phyloP scores from a whole-genome alignment of 2,113 vertebrate species.

The Penelope pileata region DNA sequence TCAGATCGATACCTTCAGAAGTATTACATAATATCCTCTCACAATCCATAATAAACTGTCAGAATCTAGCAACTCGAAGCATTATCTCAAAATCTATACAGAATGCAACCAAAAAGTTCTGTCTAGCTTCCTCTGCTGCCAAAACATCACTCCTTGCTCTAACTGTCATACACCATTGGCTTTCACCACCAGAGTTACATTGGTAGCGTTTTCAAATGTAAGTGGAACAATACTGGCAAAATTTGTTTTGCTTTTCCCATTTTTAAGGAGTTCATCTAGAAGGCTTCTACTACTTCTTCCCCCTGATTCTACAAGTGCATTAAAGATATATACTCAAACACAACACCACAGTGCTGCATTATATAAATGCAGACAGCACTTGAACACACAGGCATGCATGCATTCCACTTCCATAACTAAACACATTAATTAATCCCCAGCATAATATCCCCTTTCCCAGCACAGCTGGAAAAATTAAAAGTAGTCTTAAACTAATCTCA shows the following conservation, averaged over 20 bases:
- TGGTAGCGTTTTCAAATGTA: background rate
- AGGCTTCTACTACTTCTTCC: background rate
- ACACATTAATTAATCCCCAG: background rate
- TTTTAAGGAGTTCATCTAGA: background rate
- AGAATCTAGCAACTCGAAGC: background rate
- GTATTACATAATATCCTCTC: fast-evolving
- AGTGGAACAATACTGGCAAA: background rate
- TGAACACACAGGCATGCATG: background rate
- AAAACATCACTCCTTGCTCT: background rate
- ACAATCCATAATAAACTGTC: background rate
- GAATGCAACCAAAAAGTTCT: background rate
- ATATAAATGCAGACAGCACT: background rate
- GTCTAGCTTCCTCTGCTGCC: background rate
- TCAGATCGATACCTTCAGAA: background rate
- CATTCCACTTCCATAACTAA: background rate
- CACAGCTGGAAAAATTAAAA: background rate
- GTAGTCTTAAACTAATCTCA: background rate
- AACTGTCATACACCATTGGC: too few species aligned
- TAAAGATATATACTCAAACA: background rate
- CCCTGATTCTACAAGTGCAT: background rate
- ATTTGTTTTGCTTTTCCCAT: background rate
- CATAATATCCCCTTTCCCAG: background rate
- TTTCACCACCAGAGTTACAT: background rate
- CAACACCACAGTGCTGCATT: background rate
- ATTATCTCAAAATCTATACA: background rate